Percentiles rank a stretch among this genome's conserved stretches.
These are phyloP conservation scores for Butorides virescens DNA, from an alignment of 2,113 vertebrate genomes.

Conservation along the genomic window DNA sequence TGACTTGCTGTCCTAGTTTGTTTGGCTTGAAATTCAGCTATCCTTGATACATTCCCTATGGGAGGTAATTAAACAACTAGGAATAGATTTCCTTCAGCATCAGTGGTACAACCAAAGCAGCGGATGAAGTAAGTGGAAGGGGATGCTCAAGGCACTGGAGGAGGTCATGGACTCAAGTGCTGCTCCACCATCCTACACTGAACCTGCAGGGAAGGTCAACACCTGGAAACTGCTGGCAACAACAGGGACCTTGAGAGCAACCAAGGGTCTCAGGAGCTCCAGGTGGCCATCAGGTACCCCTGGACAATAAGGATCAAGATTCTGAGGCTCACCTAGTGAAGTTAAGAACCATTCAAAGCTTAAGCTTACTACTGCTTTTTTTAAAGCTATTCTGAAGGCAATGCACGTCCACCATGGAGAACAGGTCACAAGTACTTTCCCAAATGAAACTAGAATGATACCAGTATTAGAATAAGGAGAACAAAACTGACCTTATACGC, in stretches of 20 bases:
- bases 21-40: not conserved
- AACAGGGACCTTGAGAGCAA: not conserved
- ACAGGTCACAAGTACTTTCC: not conserved
- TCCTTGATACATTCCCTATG: not conserved
- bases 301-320: not conserved
- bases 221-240: not conserved
- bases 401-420: not conserved
- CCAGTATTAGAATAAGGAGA: not conserved
- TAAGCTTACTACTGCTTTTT: not conserved
- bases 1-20: not conserved
- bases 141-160: not conserved
- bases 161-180: not conserved
- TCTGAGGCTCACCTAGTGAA: not conserved
- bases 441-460: not conserved
- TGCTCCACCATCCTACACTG: not conserved
- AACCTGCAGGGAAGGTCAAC: not conserved
- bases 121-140: not conserved
- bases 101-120: not conserved
- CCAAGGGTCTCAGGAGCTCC: not conserved
- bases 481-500: not conserved
- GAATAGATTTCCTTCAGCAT: not conserved
- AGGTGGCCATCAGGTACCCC: not conserved
- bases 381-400: not conserved
- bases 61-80: not conserved
- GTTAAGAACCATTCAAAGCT: not conserved